These are phyloP conservation scores for Eulithis testata DNA, from an alignment of 2,888 invertebrate species.

Conservation along the genomic window DNA sequence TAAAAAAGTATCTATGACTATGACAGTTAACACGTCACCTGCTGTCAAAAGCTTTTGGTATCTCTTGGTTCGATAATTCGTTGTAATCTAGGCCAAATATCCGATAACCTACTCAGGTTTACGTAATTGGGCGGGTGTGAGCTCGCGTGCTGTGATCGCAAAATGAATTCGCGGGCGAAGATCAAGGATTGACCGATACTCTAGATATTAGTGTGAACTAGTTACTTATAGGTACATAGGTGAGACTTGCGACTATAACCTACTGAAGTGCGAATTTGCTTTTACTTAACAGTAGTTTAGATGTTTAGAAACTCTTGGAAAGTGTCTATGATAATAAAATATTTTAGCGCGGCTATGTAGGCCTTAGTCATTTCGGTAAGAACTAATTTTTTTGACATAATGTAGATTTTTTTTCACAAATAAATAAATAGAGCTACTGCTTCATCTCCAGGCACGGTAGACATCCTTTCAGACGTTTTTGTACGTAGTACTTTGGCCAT, in stretches of 20 bases:
- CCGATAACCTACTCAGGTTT: slow-evolving; percentile 9
- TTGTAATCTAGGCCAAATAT: slow-evolving; percentile 24
- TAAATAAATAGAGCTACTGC: no score
- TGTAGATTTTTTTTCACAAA: no score
- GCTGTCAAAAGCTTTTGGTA: slow-evolving; percentile 9
- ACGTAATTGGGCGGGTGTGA: slow-evolving; percentile 8
- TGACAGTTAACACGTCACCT: slow-evolving; percentile 21
- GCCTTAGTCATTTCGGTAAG: no score
- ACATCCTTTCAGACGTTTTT: no score
- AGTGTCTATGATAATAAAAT: no score
- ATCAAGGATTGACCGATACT: slow-evolving; percentile 13
- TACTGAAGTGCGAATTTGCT: no score
- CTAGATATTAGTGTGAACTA: slow-evolving; percentile 1
- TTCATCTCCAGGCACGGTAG: no score
- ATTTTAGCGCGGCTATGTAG: no score
- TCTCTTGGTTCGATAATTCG: slow-evolving; percentile 20
- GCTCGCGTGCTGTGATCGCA: slow-evolving; percentile 11
- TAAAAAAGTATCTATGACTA: slow-evolving; percentile 19
- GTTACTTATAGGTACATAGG: neutral
- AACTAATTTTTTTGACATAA: no score
- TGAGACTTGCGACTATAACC: neutral
- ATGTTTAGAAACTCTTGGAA: no score
- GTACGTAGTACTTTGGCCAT: no score
- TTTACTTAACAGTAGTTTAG: no score
- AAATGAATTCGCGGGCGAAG: slow-evolving; percentile 27